Conservation (phyloP, 2,888 invertebrate species). For the Phlogophora meticulosa region DNA sequence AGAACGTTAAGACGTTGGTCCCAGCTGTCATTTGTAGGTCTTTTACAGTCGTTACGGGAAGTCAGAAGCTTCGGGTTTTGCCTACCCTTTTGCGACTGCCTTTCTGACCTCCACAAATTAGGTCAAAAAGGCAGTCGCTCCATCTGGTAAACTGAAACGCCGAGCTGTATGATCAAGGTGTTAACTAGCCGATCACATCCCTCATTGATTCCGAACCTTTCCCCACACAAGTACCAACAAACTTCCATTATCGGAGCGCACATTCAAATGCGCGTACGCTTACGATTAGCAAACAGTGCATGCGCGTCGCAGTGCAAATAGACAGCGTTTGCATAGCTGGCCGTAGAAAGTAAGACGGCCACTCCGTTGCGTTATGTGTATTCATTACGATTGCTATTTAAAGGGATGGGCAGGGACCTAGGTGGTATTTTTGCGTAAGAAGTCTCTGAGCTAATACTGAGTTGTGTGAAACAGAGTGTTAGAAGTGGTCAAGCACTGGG, state of each 20-base stretch:
- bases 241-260: slow-evolving; percentile 31
- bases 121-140: too few relatives aligned
- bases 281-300: slow-evolving; percentile 57
- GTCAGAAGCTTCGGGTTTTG: too few relatives aligned
- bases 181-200: background rate
- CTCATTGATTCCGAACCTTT: slow-evolving; percentile 15
- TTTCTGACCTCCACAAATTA: too few relatives aligned
- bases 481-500: too few relatives aligned
- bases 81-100: too few relatives aligned
- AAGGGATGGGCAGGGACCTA: slow-evolving; percentile 33
- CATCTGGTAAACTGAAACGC: too few relatives aligned
- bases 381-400: slow-evolving; percentile 46
- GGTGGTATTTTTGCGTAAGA: background rate
- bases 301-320: slow-evolving; percentile 70
- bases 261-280: slow-evolving; percentile 52
- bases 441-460: background rate
- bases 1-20: too few relatives aligned
- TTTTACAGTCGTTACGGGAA: too few relatives aligned
- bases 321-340: slow-evolving; percentile 74
- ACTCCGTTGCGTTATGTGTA: slow-evolving; percentile 43
- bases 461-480: too few relatives aligned
- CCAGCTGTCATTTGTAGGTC: too few relatives aligned
- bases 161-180: background rate
- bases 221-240: slow-evolving; percentile 18
- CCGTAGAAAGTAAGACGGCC: slow-evolving; percentile 77